Conservation (phyloP, 2,888 invertebrate species). For the Caenorhabditis uteleia region DNA sequence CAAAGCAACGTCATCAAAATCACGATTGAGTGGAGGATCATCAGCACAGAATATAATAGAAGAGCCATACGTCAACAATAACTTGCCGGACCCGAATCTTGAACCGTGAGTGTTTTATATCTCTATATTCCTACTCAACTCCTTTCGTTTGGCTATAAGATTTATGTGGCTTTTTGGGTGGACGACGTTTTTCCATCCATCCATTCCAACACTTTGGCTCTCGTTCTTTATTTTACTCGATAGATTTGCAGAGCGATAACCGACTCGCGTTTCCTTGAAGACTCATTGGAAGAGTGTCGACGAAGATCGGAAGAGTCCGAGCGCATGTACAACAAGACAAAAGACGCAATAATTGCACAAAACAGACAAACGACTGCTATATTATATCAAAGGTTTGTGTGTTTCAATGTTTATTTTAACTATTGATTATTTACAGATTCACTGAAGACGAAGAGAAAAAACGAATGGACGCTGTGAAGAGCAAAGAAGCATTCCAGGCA, state of each 20-base stretch:
- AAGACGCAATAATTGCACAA: constrained; percentile 8
- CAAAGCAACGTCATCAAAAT: background rate
- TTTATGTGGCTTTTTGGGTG: background rate
- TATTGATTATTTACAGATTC: too few relatives aligned
- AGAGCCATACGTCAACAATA: constrained; percentile 12
- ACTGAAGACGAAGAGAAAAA: constrained; percentile 25
- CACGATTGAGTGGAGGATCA: constrained; percentile 8
- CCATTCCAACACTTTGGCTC: too few relatives aligned
- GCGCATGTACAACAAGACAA: background rate
- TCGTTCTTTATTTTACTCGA: too few relatives aligned
- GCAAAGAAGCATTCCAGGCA: constrained; percentile 19
- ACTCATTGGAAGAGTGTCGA: constrained; percentile 6
- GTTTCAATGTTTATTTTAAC: too few relatives aligned
- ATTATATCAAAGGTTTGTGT: too few relatives aligned
- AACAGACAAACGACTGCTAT: constrained; percentile 15
- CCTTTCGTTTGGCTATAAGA: too few relatives aligned
- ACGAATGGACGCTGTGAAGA: constrained; percentile 16
- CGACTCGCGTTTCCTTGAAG: constrained; percentile 1
- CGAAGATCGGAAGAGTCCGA: constrained; percentile 5
- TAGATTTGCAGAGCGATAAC: constrained; percentile 7
- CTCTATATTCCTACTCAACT: too few relatives aligned
- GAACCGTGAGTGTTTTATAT: constrained; percentile 21
- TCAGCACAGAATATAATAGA: constrained; percentile 9
- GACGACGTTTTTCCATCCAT: too few relatives aligned
- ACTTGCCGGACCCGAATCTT: constrained; percentile 25